Evolutionary conservation across 1,140 invertebrate genomes (phyloP), one percentile per base, ranked within the genome.

Genomic region (Schlechtendalia chinensis): DNA sequence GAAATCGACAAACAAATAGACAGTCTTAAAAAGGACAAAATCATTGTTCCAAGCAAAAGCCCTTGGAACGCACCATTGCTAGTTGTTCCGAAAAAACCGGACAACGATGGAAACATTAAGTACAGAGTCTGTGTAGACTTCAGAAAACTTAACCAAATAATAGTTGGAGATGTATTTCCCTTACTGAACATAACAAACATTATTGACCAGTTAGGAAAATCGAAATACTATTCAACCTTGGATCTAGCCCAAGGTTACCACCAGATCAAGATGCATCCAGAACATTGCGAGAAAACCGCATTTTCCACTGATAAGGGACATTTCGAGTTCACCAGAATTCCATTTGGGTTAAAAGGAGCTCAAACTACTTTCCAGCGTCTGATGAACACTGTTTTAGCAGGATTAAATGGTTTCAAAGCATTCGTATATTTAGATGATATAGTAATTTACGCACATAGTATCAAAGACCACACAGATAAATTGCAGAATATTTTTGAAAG

Each of bases 1-100:
- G 85, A 86, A 83, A 82, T 86, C 19, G 63, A 84, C 16, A 82
- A 80, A 24, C 85, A 86, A 84, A 83, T 82, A 83, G 82, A 80
- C 1, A 53, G 82, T 71, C 82, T 83, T 80, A 12, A 82, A 75
- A 19, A 71, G 14, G 27, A 82, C 1, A 67, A 59, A 0, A 71
- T 83, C 1, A 82, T 83, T 39, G 16, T 11, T 29, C 61, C 59
- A n/a, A 80, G 45, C 32, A 47, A 81, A 32, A 81, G 67, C 16
- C 82, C 81, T 12, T 84, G 65, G 69, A 80, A 71, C 27, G 53
- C 47, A 50, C 8, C 54, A 5, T 1, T n/a, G 1, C 19, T 56
- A 56, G n/a, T 56, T 0, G 54, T 56, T 8, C 54, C 47, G 8
- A 50, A 50, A 14, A 50, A 50, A 50, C 47, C 47, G 1, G 47